Evolutionary conservation across 35 echinoderm and acorn worm species (phyloP), one percentile per base, ranked within the genome.

Genomic region (Heliocidaris erythrogramma): DNA sequence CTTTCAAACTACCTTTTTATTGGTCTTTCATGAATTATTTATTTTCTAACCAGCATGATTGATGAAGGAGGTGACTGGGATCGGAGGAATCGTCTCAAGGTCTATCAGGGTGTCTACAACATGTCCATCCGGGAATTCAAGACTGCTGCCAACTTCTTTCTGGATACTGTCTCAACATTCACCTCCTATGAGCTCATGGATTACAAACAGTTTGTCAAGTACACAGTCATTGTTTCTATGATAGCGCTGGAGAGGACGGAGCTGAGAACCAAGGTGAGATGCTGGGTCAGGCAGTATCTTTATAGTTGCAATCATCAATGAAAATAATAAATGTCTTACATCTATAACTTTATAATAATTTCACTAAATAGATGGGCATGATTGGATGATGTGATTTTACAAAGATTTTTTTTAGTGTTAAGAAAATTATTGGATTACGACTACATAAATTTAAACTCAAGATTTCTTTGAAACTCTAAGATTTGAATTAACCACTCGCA

Each of bases 151-250:
- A 95, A 96, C 48, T 97, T 97, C 93, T 97, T 99, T 94, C 94
- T 99, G 2, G 98, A 99, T 78, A 99, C 98, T 16, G 98, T 99
- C 9, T 99, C 98, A 50, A 99, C 98, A 7, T 99, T 99, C 85
- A 99, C 98, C 18, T 99, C 98, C 48, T 99, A 99, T 88, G 98
- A 99, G 92, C 94, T 99, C 14, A 99, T 99, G 98, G 98, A 99
- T 60, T 99, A 99, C 86, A 96, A 97, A 16, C 95, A 96, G 35
- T 99, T 99, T 97, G 98, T 99, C 95, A 97, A 97, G 27, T 96
- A 97, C 92, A 96, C 98, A 9, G 98, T 99, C 6, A 92, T 97
- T 3, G 94, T 96, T 17, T 95, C 98, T 8, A 97, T 99, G 93
- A 96, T 99, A 27, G 95, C 98, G 13, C 93, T 99, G n/a, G 97